phyloP scores from a whole-genome alignment of 2,888 invertebrate species.

The Agrotis segetum region DNA sequence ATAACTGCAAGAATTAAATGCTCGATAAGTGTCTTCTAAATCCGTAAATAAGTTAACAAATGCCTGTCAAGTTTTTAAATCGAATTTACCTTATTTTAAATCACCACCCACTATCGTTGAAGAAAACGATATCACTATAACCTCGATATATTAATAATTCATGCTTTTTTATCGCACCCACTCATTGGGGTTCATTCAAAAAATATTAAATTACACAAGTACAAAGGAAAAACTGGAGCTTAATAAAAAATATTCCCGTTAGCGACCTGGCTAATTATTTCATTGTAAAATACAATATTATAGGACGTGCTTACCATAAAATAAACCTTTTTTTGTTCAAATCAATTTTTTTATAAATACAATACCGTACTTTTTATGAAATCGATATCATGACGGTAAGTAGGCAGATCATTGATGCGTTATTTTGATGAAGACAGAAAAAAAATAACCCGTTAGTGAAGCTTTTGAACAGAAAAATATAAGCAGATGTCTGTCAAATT shows the following conservation, averaged over 20 bases:
- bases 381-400: conserved; percentile 84
- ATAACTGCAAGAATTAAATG: neutral
- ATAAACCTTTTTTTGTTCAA: conserved; percentile 86
- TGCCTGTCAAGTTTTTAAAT: neutral
- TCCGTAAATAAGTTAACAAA: neutral
- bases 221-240: conserved; percentile 82
- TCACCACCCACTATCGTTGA: conserved; percentile 49
- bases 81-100: conserved; percentile 11
- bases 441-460: conserved; percentile 45
- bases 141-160: conserved; percentile 76
- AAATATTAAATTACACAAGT: conserved; percentile 89
- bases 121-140: conserved; percentile 66
- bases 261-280: conserved; percentile 88
- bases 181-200: conserved; percentile 76
- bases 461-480: conserved; percentile 33
- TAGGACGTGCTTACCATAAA: conserved; percentile 86
- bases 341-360: too few relatives aligned
- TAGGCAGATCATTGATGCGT: conserved; percentile 78
- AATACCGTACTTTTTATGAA: conserved; percentile 81
- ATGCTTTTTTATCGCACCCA: conserved; percentile 78
- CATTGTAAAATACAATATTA: conserved; percentile 85
- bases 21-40: neutral
- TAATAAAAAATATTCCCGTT: conserved; percentile 86
- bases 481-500: conserved; percentile 42
- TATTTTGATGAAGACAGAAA: conserved; percentile 52